A percentile compares a stretch with the other conserved stretches of the same genome.
Conservation (phyloP, 2,888 invertebrate species). For the Pheosia gnoma region DNA sequence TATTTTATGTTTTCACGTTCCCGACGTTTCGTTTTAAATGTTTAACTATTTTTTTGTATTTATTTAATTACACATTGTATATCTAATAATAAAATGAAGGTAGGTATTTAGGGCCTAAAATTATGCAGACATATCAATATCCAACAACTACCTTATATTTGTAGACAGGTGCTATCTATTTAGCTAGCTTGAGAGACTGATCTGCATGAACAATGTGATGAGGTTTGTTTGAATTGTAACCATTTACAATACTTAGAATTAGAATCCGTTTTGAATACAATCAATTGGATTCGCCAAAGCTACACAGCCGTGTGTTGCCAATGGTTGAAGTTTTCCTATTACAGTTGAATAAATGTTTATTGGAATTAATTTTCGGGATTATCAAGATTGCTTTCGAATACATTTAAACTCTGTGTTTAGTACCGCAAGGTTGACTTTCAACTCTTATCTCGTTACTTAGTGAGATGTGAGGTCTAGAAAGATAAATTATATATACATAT, state of each 20-base stretch:
- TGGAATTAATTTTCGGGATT: neutral
- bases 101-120: neutral
- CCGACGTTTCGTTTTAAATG: no score
- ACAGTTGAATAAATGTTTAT: neutral
- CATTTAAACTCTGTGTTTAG: neutral
- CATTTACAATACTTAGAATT: conserved; percentile 5
- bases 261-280: conserved; percentile 16
- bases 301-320: conserved; percentile 13
- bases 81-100: neutral
- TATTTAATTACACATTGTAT: neutral
- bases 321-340: conserved; percentile 5
- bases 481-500: no score
- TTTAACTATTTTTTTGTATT: no score
- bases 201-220: neutral
- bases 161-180: neutral
- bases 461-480: no score
- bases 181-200: neutral
- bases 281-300: conserved; percentile 23
- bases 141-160: neutral
- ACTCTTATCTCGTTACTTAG: no score
- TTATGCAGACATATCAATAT: neutral
- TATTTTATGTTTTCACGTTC: no score
- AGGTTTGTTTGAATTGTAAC: conserved; percentile 5
- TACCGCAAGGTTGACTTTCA: neutral
- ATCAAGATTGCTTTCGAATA: neutral